phyloP scores from a whole-genome alignment of 2,113 vertebrate genomes.

The Notarius quadriscutis region DNA sequence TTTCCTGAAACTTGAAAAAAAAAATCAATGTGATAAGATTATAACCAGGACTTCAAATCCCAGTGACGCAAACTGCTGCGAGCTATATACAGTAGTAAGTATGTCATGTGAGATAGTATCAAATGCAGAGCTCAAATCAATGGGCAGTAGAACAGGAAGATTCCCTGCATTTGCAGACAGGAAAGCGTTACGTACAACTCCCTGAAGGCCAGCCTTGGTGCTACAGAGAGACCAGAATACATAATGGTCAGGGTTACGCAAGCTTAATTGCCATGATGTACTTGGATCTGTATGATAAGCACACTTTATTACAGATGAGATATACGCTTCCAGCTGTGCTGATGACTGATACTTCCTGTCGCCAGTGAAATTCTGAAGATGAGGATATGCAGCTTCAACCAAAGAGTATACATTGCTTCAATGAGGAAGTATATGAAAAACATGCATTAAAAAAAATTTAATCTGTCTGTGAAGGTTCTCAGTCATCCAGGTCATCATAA shows the following conservation, averaged over 20 bases:
- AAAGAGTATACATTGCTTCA: too few relatives aligned
- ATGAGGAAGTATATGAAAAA: too few relatives aligned
- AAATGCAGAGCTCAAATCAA: not conserved
- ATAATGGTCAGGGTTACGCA: not conserved
- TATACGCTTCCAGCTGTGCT: not conserved
- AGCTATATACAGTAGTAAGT: not conserved
- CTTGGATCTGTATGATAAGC: not conserved
- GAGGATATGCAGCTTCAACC: too few relatives aligned
- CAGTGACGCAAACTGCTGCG: not conserved
- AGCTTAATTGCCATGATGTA: not conserved
- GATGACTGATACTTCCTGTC: too few relatives aligned
- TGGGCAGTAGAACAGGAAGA: not conserved
- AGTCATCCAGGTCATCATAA: too few relatives aligned
- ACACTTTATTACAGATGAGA: not conserved
- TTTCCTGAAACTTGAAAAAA: not conserved
- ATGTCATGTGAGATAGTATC: not conserved
- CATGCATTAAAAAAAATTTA: too few relatives aligned
- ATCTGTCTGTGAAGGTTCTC: too few relatives aligned
- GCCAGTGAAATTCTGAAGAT: too few relatives aligned
- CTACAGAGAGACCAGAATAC: not conserved
- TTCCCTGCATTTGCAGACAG: not conserved
- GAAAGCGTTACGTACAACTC: not conserved
- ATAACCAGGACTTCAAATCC: not conserved
- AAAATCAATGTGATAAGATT: not conserved
- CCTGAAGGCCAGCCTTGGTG: not conserved